Base-by-base conservation (phyloP, 2,888 invertebrate genomes). In the Epinotia brunnichana region DNA sequence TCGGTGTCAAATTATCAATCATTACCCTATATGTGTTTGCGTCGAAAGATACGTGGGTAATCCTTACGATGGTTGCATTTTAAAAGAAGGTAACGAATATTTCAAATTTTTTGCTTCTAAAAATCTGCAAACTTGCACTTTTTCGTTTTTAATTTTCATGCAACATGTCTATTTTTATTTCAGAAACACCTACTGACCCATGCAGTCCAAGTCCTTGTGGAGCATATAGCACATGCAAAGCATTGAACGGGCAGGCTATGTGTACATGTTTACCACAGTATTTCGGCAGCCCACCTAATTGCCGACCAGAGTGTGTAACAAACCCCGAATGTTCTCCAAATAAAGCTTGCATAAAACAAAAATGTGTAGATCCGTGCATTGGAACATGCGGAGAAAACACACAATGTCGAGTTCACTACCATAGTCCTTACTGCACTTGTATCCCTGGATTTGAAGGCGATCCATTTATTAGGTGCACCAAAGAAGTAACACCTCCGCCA, bases 151-250 rank as follows among this genome's bases (percentile, higher is more conserved):
- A 24, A 35, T 17, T 19, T 19, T 39, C 19, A 59, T 17, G 24
- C 64, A 59, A 54, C 29, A 10, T 48, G 10, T 59, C 63, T 75
- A 60, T 59, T 60, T 74, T 70, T 61, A 53, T 85, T 82, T 44
- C 83, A 91, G 92, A 90, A 74, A 82, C 85, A 60, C 90, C 91
- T 67, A 86, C 78, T 62, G 95, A 96, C 85, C 96, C 96, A 41
- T 97, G 97, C 83, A 88, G 94, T 73, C 96, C 97, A 57, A 95
- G 96, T 63, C 97, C 97, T 2, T 97, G 97, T 85, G 97, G 97
- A 39, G 94, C 95, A n/a, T 95, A 96, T 83, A 95, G 96, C 74
- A 91, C 94, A 77, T 97, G 97, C 82, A 94, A 94, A 74, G 94
- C 94, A 75, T 85, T 92, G 24, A 95, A 95, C 77, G 92, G 94